phyloP scores from a whole-genome alignment of 2,113 vertebrate genomes.

The Zapornia atra region DNA sequence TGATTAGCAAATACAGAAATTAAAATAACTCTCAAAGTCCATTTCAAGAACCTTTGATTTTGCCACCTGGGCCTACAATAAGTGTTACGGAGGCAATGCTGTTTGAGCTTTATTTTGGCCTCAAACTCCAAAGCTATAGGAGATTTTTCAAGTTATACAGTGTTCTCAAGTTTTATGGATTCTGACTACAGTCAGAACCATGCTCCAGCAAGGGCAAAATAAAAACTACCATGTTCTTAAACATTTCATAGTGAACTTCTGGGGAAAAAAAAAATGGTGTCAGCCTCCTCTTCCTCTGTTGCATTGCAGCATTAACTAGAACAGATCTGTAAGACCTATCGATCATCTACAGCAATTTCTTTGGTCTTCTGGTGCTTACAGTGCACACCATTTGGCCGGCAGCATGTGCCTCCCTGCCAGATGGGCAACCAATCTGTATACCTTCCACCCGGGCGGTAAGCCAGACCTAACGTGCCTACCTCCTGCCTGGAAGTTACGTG shows the following conservation, averaged over 20 bases:
- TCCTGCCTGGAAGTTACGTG: slow-evolving; percentile 62
- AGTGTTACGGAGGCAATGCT: neutral
- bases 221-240: neutral
- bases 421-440: slow-evolving; percentile 46
- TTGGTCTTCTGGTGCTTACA: slow-evolving; percentile 16
- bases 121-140: neutral
- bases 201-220: neutral
- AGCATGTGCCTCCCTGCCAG: slow-evolving; percentile 34
- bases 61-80: neutral
- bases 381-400: neutral
- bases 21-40: neutral
- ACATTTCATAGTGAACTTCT: neutral
- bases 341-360: slow-evolving; percentile 14
- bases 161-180: slow-evolving; percentile 13
- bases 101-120: slow-evolving; percentile 38
- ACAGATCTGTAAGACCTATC: neutral
- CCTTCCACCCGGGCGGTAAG: neutral
- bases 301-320: neutral
- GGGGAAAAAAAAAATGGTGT: neutral
- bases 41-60: neutral
- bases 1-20: neutral
- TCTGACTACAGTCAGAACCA: neutral
- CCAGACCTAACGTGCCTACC: slow-evolving; percentile 34
- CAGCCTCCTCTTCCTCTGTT: neutral
- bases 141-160: slow-evolving; percentile 4